Evolutionary conservation across 2,797 vertebrate genomes (phyloP), one percentile per base, ranked within the genome.

Genomic region (Thunnus albacares): DNA sequence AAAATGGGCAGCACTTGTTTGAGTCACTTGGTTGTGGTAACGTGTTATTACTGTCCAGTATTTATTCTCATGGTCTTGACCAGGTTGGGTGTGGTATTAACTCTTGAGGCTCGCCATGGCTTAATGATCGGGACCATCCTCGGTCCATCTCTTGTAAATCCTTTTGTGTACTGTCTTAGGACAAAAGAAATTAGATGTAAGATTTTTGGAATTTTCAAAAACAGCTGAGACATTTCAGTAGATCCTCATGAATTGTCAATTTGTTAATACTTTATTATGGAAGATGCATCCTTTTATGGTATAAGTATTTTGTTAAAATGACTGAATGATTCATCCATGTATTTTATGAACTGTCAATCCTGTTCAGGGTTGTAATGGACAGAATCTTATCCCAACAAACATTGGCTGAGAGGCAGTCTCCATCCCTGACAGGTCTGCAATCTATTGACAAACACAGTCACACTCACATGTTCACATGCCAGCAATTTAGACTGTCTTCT

Each of bases 21-120:
- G n/a, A 87, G 66, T 78, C 86, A 87, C 7, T 24, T 82, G 14
- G 74, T 87, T 6, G 69, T 80, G 17, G 77, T 87, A 12, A 17
- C 11, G 0, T 77, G 70, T 67, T 69, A 58, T 53, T 87, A 77
- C 20, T 2, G 2, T 49, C 76, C 76, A 18, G 0, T 74, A 47
- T 47, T 84, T 60, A 2, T 67, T 12, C 7, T 0, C 13, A 0
- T 67, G 30, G 22, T 87, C 14, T 38, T 87, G 24, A 82, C 24
- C 33, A 84, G 76, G 26, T 0, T 84, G 3, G 81, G 85, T 1
- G 5, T 87, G n/a, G 30, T 60, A 17, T 47, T 87, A 59, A 68
- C 69, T 35, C 6, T 74, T 14, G 79, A 82, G 1, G 38, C 6
- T 11, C 49, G 74, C 1, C 45, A 82, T 2, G 65, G 65, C 17